phyloP scores from a whole-genome alignment of 2,113 vertebrate genomes.

The Podarcis raffonei region DNA sequence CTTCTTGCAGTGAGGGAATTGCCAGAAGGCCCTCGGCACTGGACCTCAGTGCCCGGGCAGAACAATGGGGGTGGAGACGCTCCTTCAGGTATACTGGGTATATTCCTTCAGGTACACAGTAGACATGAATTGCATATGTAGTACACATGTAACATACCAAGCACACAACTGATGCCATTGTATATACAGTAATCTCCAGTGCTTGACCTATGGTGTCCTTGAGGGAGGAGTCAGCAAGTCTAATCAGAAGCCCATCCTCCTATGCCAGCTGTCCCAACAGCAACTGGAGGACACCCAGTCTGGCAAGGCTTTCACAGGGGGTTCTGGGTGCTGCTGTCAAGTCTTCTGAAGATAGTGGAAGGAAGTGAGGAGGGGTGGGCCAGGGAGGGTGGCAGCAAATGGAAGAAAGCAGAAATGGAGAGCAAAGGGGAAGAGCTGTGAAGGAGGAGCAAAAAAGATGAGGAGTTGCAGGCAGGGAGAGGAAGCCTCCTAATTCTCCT shows the following conservation, averaged over 20 bases:
- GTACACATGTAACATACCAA: too few relatives aligned
- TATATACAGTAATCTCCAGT: background rate
- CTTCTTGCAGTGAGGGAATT: too few relatives aligned
- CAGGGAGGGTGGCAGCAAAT: too few relatives aligned
- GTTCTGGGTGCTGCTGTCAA: background rate
- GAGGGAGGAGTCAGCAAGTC: background rate
- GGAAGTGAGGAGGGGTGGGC: fast-evolving
- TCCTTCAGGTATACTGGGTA: too few relatives aligned
- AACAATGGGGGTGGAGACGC: too few relatives aligned
- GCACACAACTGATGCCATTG: background rate
- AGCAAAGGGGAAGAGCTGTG: background rate
- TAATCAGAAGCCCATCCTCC: too few relatives aligned
- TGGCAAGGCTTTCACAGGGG: background rate
- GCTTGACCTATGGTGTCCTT: background rate
- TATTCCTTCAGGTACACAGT: too few relatives aligned
- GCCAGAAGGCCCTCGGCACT: too few relatives aligned
- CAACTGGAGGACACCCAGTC: background rate
- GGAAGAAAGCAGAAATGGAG: too few relatives aligned
- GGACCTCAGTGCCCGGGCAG: too few relatives aligned
- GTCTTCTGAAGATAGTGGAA: background rate
- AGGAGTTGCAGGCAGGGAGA: background rate
- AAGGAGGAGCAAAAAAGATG: background rate
- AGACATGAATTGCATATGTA: too few relatives aligned
- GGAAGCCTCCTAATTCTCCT: background rate
- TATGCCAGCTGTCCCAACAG: too few relatives aligned